Evolutionary conservation across 1,140 invertebrate genomes (phyloP), one percentile per base, ranked within the genome.

Genomic region (Ridgeia piscesae): DNA sequence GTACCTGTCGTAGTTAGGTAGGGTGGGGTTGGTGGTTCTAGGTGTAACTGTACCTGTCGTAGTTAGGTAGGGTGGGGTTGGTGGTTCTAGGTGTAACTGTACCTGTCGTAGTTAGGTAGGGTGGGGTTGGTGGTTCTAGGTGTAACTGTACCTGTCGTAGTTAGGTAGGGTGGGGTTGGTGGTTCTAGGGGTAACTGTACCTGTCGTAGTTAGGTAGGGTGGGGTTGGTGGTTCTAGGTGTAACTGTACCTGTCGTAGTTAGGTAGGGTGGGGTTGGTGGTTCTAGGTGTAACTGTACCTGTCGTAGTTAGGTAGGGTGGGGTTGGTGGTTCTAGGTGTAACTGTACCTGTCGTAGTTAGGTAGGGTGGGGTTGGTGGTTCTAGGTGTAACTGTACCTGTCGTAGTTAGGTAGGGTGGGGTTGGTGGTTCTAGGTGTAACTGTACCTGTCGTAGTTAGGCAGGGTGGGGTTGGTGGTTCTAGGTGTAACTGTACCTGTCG

Each of bases 1-100:
- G 94, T 94, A 96, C 96, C 96, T 96, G 93, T 97, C 96, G 94
- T 96, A 96, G 27, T 96, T 96, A 17, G 96, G 96, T 6, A 97
- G 94, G 92, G 95, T 95, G 0, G 96, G 96, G 93, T 97, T 96
- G 14, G 94, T 94, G 93, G 95, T 94, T 92, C 96, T 94, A n/a
- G n/a, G n/a, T n/a, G n/a, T n/a, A 92, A n/a, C 35, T 93, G 94
- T 94, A 96, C 96, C 96, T 96, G 93, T 97, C 96, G 94, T 96
- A 96, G 27, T 96, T 96, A 17, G 96, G 96, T 6, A 97, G 94
- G 92, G 95, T 95, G 0, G 96, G 96, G 93, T 97, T 96, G 14
- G 94, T 94, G 93, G 95, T 94, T 92, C 96, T 94, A n/a, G n/a
- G n/a, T n/a, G n/a, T n/a, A 92, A n/a, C 35, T 93, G 94, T 94